A percentile compares a stretch with the other conserved stretches of the same genome.
Evolutionary conservation across 1,140 invertebrate genomes (phyloP).

Genomic region (Arion vulgaris): DNA sequence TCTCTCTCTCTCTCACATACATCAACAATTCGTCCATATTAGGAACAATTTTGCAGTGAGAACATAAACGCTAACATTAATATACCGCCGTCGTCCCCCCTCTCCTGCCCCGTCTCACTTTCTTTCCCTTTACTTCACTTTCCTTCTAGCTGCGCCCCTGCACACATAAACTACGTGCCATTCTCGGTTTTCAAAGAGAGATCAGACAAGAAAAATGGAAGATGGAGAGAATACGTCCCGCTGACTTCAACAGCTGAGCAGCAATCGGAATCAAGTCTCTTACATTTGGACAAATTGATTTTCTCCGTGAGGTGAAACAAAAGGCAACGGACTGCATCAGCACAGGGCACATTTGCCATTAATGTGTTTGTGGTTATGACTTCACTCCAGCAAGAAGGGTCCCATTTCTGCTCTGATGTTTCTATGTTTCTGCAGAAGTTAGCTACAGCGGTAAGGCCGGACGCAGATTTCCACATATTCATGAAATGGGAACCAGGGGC

Average conservation of each 20-base stretch:
- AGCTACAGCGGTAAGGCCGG: not conserved
- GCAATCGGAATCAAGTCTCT: slow-evolving; percentile 3
- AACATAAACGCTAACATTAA: too few relatives aligned
- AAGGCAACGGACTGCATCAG: slow-evolving; percentile 10
- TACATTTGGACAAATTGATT: slow-evolving; percentile 11
- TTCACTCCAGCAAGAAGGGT: not conserved
- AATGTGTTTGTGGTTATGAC: not conserved
- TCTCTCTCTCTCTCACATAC: too few relatives aligned
- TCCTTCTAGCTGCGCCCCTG: not conserved
- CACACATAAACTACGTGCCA: not conserved
- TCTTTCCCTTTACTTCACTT: too few relatives aligned
- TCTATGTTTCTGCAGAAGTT: not conserved
- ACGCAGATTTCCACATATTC: too few relatives aligned
- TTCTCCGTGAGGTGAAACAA: slow-evolving; percentile 4
- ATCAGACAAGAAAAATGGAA: not conserved
- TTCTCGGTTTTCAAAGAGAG: not conserved
- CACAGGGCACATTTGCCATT: not conserved
- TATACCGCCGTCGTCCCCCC: too few relatives aligned
- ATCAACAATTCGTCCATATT: too few relatives aligned
- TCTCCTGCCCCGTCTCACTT: too few relatives aligned
- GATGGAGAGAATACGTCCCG: not conserved
- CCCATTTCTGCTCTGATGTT: not conserved
- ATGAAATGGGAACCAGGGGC: too few relatives aligned
- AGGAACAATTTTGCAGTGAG: too few relatives aligned
- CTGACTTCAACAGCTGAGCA: slow-evolving; percentile 9